phyloP scores from a whole-genome alignment of 2,797 vertebrate species.

The Typhlichthys eigenmanni region DNA sequence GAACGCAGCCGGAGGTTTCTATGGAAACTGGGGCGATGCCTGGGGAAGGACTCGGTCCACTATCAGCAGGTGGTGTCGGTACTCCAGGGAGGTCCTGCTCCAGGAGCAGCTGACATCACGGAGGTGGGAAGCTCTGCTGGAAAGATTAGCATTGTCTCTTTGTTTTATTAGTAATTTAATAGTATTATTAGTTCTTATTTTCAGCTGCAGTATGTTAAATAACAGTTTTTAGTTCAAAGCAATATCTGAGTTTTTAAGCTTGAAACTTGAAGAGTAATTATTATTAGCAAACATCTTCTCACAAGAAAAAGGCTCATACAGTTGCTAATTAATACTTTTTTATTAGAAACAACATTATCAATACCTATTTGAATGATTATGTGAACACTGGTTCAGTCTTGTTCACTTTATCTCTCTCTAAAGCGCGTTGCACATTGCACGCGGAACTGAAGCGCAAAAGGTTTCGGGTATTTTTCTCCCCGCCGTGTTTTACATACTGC shows the following conservation, averaged over 20 bases:
- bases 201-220: not conserved
- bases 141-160: no score
- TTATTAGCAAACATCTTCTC: not conserved
- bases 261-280: not conserved
- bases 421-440: no score
- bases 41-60: constrained; percentile 84
- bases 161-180: no score
- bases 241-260: not conserved
- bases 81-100: constrained; percentile 82
- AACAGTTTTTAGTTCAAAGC: not conserved
- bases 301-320: no score
- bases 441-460: no score
- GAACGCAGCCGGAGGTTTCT: constrained; percentile 89
- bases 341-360: not conserved
- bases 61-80: constrained; percentile 88
- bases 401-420: not conserved
- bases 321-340: no score
- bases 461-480: no score
- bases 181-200: not conserved
- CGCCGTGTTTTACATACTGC: no score
- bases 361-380: not conserved
- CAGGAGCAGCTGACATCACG: constrained; percentile 75
- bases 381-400: not conserved
- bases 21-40: constrained; percentile 82
- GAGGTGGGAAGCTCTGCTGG: constrained; percentile 68